Percentiles rank a stretch among this genome's conserved stretches.
These are phyloP conservation scores for Calliopum simillimum DNA, from an alignment of 2,888 invertebrate species.

Conservation along the genomic window DNA sequence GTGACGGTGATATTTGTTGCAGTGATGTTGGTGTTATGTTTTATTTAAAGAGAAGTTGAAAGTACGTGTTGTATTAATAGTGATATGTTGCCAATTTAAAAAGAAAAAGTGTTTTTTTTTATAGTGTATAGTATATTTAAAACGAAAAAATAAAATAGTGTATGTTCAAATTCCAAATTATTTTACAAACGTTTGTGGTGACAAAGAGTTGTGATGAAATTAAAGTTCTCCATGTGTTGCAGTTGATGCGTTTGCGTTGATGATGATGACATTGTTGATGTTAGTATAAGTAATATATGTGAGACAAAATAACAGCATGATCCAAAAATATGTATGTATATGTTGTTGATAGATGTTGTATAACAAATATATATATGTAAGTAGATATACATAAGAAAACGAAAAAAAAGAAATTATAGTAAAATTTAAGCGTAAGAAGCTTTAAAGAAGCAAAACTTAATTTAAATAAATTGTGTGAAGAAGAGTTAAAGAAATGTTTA, in stretches of 20 bases:
- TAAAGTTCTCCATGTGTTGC: neutral
- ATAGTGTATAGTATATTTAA: neutral
- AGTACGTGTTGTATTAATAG: constrained; percentile 12
- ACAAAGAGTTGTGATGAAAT: too few species aligned
- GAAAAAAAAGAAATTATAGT: constrained; percentile 4
- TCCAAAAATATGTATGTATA: neutral
- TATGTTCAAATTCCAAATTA: neutral
- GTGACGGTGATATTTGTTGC: constrained; percentile 26
- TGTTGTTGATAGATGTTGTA: constrained; percentile 1
- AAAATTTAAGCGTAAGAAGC: neutral
- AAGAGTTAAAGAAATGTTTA: neutral
- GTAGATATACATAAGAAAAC: neutral
- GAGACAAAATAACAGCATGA: constrained; percentile 11
- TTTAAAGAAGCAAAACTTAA: neutral
- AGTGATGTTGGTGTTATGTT: constrained; percentile 26
- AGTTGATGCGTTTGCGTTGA: constrained; percentile 15
- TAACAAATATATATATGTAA: neutral
- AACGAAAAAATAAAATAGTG: neutral
- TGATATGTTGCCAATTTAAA: constrained; percentile 20
- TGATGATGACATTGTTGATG: constrained; percentile 40
- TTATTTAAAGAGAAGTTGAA: too few species aligned
- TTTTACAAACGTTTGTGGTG: too few species aligned
- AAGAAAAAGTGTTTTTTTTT: neutral
- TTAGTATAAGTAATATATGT: constrained; percentile 23
- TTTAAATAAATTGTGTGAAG: neutral